Base-by-base conservation (phyloP, 2,888 invertebrate genomes). In the Apodemia mormo region DNA sequence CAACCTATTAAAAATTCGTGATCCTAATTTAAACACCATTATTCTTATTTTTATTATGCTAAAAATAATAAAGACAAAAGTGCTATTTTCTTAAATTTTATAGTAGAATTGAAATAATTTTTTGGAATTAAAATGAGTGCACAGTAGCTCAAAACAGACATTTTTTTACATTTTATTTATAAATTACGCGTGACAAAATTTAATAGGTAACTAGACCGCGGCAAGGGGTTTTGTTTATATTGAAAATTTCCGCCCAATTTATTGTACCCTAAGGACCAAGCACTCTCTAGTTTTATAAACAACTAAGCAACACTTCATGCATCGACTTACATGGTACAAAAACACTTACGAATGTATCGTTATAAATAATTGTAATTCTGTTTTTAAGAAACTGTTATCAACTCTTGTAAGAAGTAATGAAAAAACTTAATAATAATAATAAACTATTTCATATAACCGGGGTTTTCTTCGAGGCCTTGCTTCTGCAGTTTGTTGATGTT, bases 51-150 rank as follows among this genome's bases (percentile, higher is more conserved):
- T 30, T 30, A 30, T 58, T 30, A 58, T 6, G 58, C 58, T 58
- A 58, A 12, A 58, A 58, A 49, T 49, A 61, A 61, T 61, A 61
- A 61, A 33, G 61, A 61, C 61, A 61, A 61, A 61, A 61, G 61
- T 61, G 12, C 61, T 61, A 61, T 61, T 30, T 29, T 56, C 5
- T 8, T 29, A 40, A 40, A 40, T 40, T 33, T 30, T 58, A 6
- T 30, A 10, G 33, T 33, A 30, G 10, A 14, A 49, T 49, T 49
- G 14, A 40, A 40, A 40, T 9, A 40, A 40, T 49, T 4, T 14
- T 5, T 14, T 49, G 49, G 49, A 14, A 1, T 14, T 49, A 12
- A 49, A 49, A 49, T 1, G 12, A 14, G 49, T 49, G 49, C 49
- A 14, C 12, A 45, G 49, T 14, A 10, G 5, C 12, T 49, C 4